Conservation (phyloP, 2,888 invertebrate genomes). For the Biston stratarius region DNA sequence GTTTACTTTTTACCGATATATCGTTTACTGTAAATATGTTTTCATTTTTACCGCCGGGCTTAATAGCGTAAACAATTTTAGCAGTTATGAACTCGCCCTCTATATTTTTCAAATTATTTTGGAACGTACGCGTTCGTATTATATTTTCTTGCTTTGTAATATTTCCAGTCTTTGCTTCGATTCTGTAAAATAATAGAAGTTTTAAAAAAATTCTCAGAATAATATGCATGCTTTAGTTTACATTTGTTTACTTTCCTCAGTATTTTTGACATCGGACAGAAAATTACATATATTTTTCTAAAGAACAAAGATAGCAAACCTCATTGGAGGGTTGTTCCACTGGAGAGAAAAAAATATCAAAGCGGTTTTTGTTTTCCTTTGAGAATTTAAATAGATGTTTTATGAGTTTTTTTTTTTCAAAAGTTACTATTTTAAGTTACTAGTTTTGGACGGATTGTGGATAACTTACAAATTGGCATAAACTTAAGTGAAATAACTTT, state of each 20-base stretch:
- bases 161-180: conserved; percentile 50
- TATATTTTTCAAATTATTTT: conserved; percentile 53
- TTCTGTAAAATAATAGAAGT: conserved; percentile 53
- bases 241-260: background rate
- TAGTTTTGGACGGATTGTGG: too few relatives aligned
- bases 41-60: conserved; percentile 53
- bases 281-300: background rate
- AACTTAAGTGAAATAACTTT: background rate
- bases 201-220: conserved; percentile 57
- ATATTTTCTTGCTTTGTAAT: conserved; percentile 55
- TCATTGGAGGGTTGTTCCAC: too few relatives aligned
- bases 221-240: conserved; percentile 46
- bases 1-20: too few relatives aligned
- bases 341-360: too few relatives aligned
- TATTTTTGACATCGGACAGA: background rate
- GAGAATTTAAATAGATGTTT: too few relatives aligned
- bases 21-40: conserved; percentile 27
- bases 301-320: background rate
- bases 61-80: conserved; percentile 49
- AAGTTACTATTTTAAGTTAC: too few relatives aligned
- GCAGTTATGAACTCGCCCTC: conserved; percentile 47
- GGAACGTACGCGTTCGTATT: conserved; percentile 47
- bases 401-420: too few relatives aligned
- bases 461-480: too few relatives aligned
- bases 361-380: too few relatives aligned